These are phyloP conservation scores for Gambelia wislizenii DNA, from an alignment of 2,797 vertebrate genomes.

Conservation along the genomic window DNA sequence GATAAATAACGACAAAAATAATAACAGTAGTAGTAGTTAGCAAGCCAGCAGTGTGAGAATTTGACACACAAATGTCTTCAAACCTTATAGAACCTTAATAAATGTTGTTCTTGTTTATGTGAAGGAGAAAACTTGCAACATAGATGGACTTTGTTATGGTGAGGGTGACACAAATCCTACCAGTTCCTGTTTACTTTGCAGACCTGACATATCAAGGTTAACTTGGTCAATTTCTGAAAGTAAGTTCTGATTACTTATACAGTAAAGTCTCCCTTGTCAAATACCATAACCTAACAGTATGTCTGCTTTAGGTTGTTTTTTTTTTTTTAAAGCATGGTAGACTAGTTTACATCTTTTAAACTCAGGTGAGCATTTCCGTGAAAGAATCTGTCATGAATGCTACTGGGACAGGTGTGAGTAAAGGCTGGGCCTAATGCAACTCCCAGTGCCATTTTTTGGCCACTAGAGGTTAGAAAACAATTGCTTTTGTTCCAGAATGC, in stretches of 20 bases:
- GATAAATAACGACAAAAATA: too few relatives aligned
- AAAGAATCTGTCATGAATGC: neutral
- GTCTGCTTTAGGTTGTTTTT: too few relatives aligned
- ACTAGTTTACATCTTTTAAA: neutral
- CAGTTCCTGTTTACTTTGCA: conserved; percentile 88
- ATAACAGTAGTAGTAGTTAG: neutral
- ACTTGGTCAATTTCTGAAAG: conserved; percentile 89
- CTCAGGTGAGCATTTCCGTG: neutral
- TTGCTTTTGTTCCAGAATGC: too few relatives aligned
- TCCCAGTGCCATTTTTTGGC: too few relatives aligned
- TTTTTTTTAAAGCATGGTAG: too few relatives aligned
- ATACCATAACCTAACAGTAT: neutral
- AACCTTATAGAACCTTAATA: neutral
- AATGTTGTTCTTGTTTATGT: conserved; percentile 49
- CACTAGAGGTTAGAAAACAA: too few relatives aligned
- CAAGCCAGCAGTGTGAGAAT: neutral
- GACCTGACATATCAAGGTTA: conserved; percentile 84
- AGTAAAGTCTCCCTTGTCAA: neutral
- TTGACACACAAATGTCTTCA: conserved; percentile 31
- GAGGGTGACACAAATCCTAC: conserved; percentile 85
- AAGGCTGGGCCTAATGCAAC: too few relatives aligned
- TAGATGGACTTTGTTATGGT: conserved; percentile 86
- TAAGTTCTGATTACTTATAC: conserved; percentile 72
- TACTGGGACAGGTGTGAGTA: too few relatives aligned
- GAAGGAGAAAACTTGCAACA: conserved; percentile 90